phyloP scores from a whole-genome alignment of 2,888 invertebrate genomes.

The Lepidochrysops patricia region DNA sequence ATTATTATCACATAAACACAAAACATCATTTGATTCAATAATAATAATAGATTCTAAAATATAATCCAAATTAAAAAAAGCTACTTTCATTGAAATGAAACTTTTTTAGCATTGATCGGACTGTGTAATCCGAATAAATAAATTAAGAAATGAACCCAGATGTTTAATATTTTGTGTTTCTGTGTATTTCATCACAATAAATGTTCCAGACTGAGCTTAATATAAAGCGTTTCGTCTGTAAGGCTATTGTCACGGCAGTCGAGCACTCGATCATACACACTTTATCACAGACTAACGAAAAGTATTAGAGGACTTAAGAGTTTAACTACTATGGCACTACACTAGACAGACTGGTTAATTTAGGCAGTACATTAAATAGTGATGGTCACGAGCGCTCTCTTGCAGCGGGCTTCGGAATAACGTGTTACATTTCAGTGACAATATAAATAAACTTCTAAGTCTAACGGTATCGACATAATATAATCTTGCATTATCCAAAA shows the following conservation, averaged over 20 bases:
- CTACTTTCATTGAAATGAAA: no score
- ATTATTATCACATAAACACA: background rate
- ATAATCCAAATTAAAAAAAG: background rate
- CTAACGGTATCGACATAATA: conserved; percentile 54
- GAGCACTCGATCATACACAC: conserved; percentile 52
- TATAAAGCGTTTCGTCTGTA: conserved; percentile 22
- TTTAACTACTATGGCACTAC: conserved; percentile 69
- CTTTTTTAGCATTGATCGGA: background rate
- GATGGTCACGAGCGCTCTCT: conserved; percentile 8
- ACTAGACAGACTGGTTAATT: conserved; percentile 10
- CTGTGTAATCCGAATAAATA: background rate
- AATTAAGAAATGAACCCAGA: background rate
- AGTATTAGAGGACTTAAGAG: conserved; percentile 48
- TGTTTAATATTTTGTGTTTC: background rate
- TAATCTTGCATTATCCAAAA: conserved; percentile 51
- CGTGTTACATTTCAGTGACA: conserved; percentile 69
- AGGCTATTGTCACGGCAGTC: conserved; percentile 39
- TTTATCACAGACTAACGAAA: conserved; percentile 69
- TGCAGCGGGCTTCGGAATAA: background rate
- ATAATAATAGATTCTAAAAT: background rate
- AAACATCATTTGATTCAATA: background rate
- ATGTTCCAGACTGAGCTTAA: background rate
- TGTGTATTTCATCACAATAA: background rate
- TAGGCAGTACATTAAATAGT: conserved; percentile 9
- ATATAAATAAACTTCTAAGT: conserved; percentile 60